Conservation (phyloP, 1,140 invertebrate genomes). For the Danaus plexippus region DNA sequence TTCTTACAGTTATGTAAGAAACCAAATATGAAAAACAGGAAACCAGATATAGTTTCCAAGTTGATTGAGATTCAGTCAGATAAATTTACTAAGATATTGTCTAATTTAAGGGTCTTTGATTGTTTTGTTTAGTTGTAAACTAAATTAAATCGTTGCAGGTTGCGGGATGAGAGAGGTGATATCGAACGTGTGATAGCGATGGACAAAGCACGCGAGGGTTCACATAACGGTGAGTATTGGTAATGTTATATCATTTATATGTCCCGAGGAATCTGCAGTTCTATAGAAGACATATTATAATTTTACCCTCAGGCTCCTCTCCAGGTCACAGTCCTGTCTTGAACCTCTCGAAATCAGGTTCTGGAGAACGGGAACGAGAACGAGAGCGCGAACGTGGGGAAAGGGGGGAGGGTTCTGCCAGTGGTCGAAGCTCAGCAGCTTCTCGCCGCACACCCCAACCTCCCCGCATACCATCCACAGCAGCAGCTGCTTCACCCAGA, state of each 20-base stretch:
- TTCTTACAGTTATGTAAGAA: no score
- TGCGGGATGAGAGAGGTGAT: slow-evolving; percentile 87
- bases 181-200: slow-evolving; percentile 82
- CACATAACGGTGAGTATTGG: slow-evolving; percentile 82
- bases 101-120: no score
- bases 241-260: background rate
- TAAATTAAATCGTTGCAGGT: slow-evolving; percentile 74
- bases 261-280: background rate
- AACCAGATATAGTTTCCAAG: no score
- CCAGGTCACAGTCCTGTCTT: slow-evolving; percentile 91
- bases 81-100: no score
- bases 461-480: slow-evolving; percentile 57
- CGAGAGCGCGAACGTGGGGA: slow-evolving; percentile 56
- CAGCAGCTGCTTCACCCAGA: slow-evolving; percentile 73
- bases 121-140: no score
- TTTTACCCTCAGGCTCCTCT: slow-evolving; percentile 78
- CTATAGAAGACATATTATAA: background rate
- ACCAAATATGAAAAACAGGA: no score
- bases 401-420: slow-evolving; percentile 72
- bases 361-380: slow-evolving; percentile 74
- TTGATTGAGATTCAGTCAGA: no score
- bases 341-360: slow-evolving; percentile 89
- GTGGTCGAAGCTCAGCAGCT: slow-evolving; percentile 71
- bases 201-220: slow-evolving; percentile 88
- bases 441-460: slow-evolving; percentile 69